Percentiles rank a stretch among this genome's conserved stretches.
Evolutionary conservation across 2,888 invertebrate species (phyloP).

Genomic region (Brachypalpus laphriformis): DNA sequence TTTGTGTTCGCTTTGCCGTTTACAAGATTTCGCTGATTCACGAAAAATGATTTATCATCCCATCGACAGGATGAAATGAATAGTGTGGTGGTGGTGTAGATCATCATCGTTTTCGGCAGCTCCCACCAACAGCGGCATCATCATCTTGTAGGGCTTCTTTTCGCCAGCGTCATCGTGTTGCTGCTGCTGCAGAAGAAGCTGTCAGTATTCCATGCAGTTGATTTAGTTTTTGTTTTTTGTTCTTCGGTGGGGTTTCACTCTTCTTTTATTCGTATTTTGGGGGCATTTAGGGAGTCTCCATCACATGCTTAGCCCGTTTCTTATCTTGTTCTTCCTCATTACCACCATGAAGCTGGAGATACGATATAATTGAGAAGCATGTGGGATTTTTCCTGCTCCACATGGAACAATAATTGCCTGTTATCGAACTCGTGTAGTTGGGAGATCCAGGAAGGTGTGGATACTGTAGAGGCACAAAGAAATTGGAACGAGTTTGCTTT

Average conservation of each 20-base stretch:
- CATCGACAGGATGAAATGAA: conserved; percentile 70
- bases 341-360: conserved; percentile 50
- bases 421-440: background rate
- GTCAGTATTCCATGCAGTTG: conserved; percentile 61
- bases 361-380: background rate
- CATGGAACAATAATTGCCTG: background rate
- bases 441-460: no score
- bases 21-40: conserved; percentile 75
- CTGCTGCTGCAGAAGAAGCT: conserved; percentile 60
- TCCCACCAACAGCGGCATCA: conserved; percentile 53
- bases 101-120: conserved; percentile 57
- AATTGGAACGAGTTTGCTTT: no score
- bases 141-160: conserved; percentile 61
- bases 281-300: conserved; percentile 40
- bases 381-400: background rate
- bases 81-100: conserved; percentile 45
- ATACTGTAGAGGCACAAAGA: no score
- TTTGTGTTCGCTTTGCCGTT: conserved; percentile 72
- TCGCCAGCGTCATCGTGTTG: conserved; percentile 43
- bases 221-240: conserved; percentile 45
- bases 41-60: conserved; percentile 75
- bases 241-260: no score
- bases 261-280: conserved; percentile 15
- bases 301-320: conserved; percentile 13
- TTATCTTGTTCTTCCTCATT: conserved; percentile 54